Percentiles rank a stretch among this genome's conserved stretches.
phyloP scores from a whole-genome alignment of 2,888 invertebrate species.

The Zygogramma bicolorata region DNA sequence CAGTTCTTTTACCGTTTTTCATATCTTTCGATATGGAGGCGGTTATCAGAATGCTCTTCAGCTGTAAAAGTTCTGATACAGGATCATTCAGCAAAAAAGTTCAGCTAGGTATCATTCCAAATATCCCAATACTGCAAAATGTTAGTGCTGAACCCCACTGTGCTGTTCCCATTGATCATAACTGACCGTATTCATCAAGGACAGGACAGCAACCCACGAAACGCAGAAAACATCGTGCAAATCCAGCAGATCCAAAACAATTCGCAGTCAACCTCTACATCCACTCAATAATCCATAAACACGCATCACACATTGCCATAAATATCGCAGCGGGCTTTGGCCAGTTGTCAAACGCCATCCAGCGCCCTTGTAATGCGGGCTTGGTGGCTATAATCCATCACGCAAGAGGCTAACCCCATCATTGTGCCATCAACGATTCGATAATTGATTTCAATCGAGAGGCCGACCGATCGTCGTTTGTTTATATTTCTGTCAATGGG shows the following conservation, averaged over 20 bases:
- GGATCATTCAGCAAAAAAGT: no score
- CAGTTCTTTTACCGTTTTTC: no score
- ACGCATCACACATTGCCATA: conserved; percentile 50
- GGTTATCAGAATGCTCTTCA: no score
- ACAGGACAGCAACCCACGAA: not conserved
- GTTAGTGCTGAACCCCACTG: no score
- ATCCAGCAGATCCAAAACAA: not conserved
- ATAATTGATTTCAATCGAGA: conserved; percentile 59
- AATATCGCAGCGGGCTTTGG: conserved; percentile 56
- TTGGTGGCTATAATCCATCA: conserved; percentile 55
- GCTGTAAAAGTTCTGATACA: no score
- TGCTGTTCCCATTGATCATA: no score
- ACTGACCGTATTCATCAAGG: not conserved
- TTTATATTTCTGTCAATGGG: not conserved
- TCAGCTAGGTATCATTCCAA: no score
- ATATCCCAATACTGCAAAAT: no score
- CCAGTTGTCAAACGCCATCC: conserved; percentile 53
- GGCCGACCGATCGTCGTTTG: not conserved
- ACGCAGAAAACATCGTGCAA: not conserved
- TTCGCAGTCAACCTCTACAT: conserved; percentile 7
- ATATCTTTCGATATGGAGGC: no score
- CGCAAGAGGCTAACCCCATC: conserved; percentile 52
- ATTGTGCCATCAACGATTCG: conserved; percentile 59
- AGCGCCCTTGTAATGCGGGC: conserved; percentile 50
- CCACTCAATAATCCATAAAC: conserved; percentile 32